These are phyloP conservation scores for Tupaia chinensis DNA, from an alignment of 2,113 vertebrate species.

Conservation along the genomic window DNA sequence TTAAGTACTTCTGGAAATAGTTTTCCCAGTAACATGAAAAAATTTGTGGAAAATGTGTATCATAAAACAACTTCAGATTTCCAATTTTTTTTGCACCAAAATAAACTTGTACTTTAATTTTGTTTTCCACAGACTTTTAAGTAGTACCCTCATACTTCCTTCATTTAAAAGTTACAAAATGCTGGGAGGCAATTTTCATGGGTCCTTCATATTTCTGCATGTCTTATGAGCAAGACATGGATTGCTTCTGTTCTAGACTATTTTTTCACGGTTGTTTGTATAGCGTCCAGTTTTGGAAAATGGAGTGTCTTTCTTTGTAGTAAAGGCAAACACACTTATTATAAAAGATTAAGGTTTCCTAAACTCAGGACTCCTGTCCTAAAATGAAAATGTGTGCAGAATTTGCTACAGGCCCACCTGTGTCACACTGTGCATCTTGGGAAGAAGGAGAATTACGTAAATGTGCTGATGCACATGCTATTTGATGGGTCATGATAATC, in stretches of 20 bases:
- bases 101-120: too few relatives aligned
- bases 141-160: neutral
- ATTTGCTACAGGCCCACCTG: neutral
- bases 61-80: too few relatives aligned
- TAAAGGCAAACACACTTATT: neutral
- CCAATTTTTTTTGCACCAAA: too few relatives aligned
- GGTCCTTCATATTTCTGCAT: neutral
- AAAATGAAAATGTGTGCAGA: neutral
- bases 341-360: neutral
- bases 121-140: too few relatives aligned
- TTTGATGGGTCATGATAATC: neutral
- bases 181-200: neutral
- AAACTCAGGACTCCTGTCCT: neutral
- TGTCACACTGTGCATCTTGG: neutral
- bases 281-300: neutral
- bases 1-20: neutral
- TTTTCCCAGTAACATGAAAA: constrained; percentile 4
- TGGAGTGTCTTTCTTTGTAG: neutral
- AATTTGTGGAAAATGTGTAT: too few relatives aligned
- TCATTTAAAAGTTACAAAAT: neutral
- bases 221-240: neutral
- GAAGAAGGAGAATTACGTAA: neutral
- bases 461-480: neutral
- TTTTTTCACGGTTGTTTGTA: neutral
- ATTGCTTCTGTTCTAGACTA: neutral